A percentile compares a stretch with the other conserved stretches of the same genome.
Conservation (phyloP, 2,113 vertebrate genomes). For the Furnarius figulus region DNA sequence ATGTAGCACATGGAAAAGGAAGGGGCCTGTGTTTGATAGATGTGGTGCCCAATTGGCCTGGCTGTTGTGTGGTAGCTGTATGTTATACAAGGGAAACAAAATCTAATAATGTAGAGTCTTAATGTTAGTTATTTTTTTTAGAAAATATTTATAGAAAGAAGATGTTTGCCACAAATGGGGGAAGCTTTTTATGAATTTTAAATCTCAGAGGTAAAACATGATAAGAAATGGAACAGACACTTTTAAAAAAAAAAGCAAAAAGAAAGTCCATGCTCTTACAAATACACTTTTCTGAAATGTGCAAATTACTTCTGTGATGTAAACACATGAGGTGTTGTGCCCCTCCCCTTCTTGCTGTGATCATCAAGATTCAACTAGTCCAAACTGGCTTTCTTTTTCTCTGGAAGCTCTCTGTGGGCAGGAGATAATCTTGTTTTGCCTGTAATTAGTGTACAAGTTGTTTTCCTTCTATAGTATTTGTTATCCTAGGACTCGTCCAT, state of each 20-base stretch:
- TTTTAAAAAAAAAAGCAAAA: not conserved
- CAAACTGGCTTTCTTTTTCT: not conserved
- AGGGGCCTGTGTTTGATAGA: not conserved
- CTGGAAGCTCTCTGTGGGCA: not conserved
- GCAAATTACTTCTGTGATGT: not conserved
- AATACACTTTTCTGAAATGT: not conserved
- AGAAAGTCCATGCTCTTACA: not conserved
- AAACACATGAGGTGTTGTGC: not conserved
- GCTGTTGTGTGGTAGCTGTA: not conserved
- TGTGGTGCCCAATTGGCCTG: accelerated
- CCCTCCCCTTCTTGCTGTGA: not conserved
- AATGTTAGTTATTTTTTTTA: not conserved
- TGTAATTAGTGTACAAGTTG: not conserved
- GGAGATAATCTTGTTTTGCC: not conserved
- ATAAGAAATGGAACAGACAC: not conserved
- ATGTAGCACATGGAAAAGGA: not conserved
- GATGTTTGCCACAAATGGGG: not conserved
- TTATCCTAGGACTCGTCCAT: not conserved
- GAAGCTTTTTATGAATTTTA: not conserved
- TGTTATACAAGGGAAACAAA: accelerated
- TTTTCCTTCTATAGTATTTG: not conserved
- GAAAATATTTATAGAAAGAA: not conserved
- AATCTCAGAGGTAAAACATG: not conserved
- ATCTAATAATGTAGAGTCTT: not conserved
- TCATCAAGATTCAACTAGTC: not conserved